Conservation (phyloP, 1,140 invertebrate genomes). For the Temnothorax nylanderi region DNA sequence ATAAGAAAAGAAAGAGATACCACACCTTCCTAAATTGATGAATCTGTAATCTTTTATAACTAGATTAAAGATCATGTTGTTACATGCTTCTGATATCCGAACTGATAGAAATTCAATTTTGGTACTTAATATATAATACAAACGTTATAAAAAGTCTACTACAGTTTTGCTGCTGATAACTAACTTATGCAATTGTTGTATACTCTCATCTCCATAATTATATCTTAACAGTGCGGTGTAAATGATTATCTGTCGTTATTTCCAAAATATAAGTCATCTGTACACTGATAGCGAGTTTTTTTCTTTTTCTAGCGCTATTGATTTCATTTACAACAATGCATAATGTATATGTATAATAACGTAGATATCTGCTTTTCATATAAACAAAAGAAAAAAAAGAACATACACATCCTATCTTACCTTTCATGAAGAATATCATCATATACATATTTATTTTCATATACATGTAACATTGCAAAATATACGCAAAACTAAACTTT, state of each 20-base stretch:
- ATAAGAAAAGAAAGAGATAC: conserved; percentile 37
- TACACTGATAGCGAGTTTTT: conserved; percentile 46
- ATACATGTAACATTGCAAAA: not conserved
- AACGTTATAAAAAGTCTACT: conserved; percentile 68
- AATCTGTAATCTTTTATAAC: conserved; percentile 42
- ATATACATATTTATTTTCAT: not conserved
- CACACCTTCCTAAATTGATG: conserved; percentile 23
- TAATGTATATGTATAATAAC: conserved; percentile 28
- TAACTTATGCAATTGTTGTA: conserved; percentile 63
- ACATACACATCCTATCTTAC: conserved; percentile 34
- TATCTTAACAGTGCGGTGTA: conserved; percentile 49
- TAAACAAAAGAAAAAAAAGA: conserved; percentile 9
- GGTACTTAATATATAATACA: conserved; percentile 57
- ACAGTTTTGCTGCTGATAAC: conserved; percentile 41
- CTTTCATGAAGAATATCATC: conserved; percentile 21
- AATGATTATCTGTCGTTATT: conserved; percentile 46
- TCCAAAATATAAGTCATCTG: conserved; percentile 47
- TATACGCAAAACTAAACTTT: conserved; percentile 27
- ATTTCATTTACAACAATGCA: conserved; percentile 36
- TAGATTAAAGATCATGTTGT: conserved; percentile 54
- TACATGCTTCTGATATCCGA: conserved; percentile 36
- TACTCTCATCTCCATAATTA: conserved; percentile 29
- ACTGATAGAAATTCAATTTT: conserved; percentile 56
- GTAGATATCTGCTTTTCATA: conserved; percentile 35
- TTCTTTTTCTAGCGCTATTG: conserved; percentile 23